These are phyloP conservation scores for Rhabdomys dilectus DNA, from an alignment of 2,113 vertebrate species.

Conservation along the genomic window DNA sequence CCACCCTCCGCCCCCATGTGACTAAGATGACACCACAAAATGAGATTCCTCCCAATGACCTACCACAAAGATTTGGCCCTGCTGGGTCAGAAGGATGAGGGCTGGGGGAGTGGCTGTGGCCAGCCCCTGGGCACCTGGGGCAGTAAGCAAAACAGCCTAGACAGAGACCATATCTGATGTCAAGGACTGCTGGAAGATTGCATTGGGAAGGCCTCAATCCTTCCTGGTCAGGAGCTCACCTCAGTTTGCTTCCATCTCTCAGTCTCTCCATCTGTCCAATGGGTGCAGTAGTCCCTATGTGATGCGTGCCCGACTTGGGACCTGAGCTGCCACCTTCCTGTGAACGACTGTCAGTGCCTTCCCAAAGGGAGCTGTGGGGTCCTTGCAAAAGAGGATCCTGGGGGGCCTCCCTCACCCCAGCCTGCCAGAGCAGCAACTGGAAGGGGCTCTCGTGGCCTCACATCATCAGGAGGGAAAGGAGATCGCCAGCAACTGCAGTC, in stretches of 20 bases:
- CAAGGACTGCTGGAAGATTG: not conserved
- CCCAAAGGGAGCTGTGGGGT: not conserved
- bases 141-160: not conserved
- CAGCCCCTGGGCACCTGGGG: not conserved
- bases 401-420: not conserved
- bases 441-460: conserved; percentile 27
- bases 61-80: not conserved
- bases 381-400: not conserved
- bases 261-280: not conserved
- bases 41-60: not conserved
- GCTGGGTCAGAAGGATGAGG: not conserved
- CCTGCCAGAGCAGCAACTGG: not conserved
- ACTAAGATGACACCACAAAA: not conserved
- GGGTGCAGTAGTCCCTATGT: rapidly evolving
- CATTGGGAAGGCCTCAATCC: rapidly evolving
- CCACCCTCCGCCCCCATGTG: not conserved
- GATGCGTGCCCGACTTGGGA: rapidly evolving
- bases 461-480: conserved; percentile 69
- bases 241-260: rapidly evolving
- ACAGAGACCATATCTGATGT: not conserved
- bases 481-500: conserved; percentile 55
- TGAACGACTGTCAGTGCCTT: not conserved
- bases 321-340: not conserved
- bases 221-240: not conserved
- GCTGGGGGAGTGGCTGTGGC: not conserved